Evolutionary conservation across 2,797 vertebrate species (phyloP), one percentile per base, ranked within the genome.

Genomic region (Syncerus caffer): DNA sequence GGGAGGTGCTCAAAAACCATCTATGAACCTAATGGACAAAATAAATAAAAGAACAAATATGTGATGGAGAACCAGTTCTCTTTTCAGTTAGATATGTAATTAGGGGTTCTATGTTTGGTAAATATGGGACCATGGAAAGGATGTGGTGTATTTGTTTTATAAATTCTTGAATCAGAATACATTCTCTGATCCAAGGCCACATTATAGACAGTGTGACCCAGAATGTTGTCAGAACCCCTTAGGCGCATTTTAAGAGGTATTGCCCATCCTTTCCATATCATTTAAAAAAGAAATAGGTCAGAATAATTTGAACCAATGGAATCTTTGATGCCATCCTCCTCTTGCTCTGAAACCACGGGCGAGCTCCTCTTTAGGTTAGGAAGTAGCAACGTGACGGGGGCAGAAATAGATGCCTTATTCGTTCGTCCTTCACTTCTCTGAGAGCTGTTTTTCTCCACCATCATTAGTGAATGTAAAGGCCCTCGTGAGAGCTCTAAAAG

Each of bases 211-310:
- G 19, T 2, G 14, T 74, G 85, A 42, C 86, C 79, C 16, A 10
- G 89, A 78, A 88, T 6, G 60, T 80, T 58, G 47, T 16, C 74
- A 55, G 2, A 25, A 57, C 38, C 12, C 47, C 47, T 51, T 31
- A 38, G 89, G 42, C 11, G 1, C 27, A 34, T 42, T 42, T 71
- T 7, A 67, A 93, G 57, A 17, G 21, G 9, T 16, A 15, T 25
- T 42, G 23, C 27, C 21, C 9, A 29, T 13, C 9, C 62, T 86
- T 60, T 85, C 10, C 16, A 0, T 34, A 45, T n/a, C 79, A 13
- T 76, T 90, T 78, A 53, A 50, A 67, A 91, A 90, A 58, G 92
- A 97, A 97, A 60, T 7, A 67, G 64, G 87, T 71, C 9, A 47
- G 51, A 86, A 21, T 78, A 23, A 62, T 80, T 84, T 85, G 83